Evolutionary conservation across 2,888 invertebrate genomes (phyloP).

Genomic region (Baccha elongata): DNA sequence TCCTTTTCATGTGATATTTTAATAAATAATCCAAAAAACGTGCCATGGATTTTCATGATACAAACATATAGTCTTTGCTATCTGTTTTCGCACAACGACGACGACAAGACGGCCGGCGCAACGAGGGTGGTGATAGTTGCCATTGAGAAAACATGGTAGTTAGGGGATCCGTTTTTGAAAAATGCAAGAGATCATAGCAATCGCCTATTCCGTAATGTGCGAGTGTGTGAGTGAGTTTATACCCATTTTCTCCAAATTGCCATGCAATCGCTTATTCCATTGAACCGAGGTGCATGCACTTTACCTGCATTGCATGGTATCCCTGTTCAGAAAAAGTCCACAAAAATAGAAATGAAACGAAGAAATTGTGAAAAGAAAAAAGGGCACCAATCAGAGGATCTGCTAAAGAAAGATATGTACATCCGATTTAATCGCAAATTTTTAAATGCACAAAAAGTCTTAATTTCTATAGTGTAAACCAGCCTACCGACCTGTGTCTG

Average conservation of each 20-base stretch:
- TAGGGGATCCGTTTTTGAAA: constrained; percentile 51
- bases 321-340: neutral
- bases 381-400: neutral
- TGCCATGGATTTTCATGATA: constrained; percentile 72
- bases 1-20: constrained; percentile 72
- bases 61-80: constrained; percentile 63
- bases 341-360: neutral
- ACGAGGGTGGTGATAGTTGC: constrained; percentile 11
- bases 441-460: no score
- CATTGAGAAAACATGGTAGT: constrained; percentile 22
- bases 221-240: constrained; percentile 39
- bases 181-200: constrained; percentile 53
- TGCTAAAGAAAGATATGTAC: no score
- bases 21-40: constrained; percentile 73
- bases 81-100: constrained; percentile 69
- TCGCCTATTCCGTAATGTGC: constrained; percentile 30
- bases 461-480: no score
- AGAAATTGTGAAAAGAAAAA: neutral
- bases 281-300: constrained; percentile 52
- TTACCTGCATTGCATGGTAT: constrained; percentile 25
- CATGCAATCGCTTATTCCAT: constrained; percentile 65
- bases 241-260: constrained; percentile 68
- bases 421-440: no score
- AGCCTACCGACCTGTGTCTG: no score
- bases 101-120: constrained; percentile 8